These are phyloP conservation scores for Ditula angustiorana DNA, from an alignment of 2,888 invertebrate genomes.

Conservation along the genomic window DNA sequence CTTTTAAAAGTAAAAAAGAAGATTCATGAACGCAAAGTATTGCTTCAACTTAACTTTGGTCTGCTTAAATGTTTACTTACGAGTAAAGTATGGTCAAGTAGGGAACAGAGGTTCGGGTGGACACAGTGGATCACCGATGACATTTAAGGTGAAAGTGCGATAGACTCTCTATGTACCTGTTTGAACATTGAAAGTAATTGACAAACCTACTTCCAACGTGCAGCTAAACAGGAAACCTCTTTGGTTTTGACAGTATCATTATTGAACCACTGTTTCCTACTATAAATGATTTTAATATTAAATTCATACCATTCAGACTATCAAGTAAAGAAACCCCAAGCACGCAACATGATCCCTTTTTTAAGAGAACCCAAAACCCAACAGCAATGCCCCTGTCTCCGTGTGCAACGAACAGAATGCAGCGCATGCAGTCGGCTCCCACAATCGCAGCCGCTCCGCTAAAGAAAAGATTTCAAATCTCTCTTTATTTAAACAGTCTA, in stretches of 20 bases:
- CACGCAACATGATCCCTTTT: neutral
- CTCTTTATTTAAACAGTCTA: slow-evolving; percentile 79
- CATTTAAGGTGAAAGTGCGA: too few species aligned
- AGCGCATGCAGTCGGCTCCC: slow-evolving; percentile 70
- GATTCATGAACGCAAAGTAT: neutral
- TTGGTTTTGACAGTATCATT: too few species aligned
- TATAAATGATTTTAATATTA: too few species aligned
- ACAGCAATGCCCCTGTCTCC: slow-evolving; percentile 73
- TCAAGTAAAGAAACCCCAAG: neutral
- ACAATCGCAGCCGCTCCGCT: slow-evolving; percentile 73
- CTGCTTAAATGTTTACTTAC: slow-evolving; percentile 9
- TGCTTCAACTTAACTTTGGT: slow-evolving; percentile 2
- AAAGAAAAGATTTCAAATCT: slow-evolving; percentile 81
- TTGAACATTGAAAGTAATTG: too few species aligned
- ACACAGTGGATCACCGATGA: too few species aligned
- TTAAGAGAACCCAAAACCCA: slow-evolving; percentile 55
- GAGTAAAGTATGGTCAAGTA: too few species aligned
- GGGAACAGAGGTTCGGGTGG: too few species aligned
- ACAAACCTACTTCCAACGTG: too few species aligned
- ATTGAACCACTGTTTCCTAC: too few species aligned
- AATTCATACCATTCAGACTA: too few species aligned
- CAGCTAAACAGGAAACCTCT: too few species aligned
- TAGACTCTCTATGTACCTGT: too few species aligned
- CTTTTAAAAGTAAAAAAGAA: slow-evolving; percentile 1
- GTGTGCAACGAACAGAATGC: slow-evolving; percentile 76